Conservation (phyloP, 2,113 vertebrate genomes). For the Grallaria varia region DNA sequence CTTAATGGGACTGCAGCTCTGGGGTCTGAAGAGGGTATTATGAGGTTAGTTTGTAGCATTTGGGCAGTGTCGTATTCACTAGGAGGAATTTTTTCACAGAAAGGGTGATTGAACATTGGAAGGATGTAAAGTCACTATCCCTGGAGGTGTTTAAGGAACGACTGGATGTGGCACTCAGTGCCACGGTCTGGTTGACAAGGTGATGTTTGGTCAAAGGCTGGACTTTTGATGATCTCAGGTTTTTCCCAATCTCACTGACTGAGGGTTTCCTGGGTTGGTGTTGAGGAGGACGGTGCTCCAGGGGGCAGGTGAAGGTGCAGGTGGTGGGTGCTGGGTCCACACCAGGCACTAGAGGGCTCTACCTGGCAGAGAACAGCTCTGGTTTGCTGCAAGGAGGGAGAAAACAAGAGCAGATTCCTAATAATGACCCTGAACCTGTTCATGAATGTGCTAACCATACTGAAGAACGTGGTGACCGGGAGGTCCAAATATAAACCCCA, state of each 20-base stretch:
- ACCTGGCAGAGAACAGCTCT: neutral
- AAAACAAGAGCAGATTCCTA: neutral
- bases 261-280: neutral
- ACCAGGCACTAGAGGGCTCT: slow-evolving; percentile 41
- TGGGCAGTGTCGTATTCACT: neutral
- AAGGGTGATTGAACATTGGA: neutral
- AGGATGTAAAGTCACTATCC: neutral
- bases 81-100: neutral
- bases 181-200: neutral
- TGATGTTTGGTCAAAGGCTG: neutral
- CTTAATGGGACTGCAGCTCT: neutral
- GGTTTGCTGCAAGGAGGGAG: neutral
- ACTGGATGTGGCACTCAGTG: neutral
- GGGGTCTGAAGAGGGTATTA: neutral
- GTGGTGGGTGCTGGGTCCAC: neutral
- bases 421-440: neutral
- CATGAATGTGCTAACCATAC: rapidly evolving
- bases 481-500: neutral
- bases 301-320: neutral
- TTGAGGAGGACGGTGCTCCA: neutral
- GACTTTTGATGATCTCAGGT: neutral
- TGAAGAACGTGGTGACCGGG: neutral
- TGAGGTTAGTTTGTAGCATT: neutral
- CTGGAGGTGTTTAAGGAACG: neutral
- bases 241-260: neutral